phyloP scores from a whole-genome alignment of 2,888 invertebrate species.

The Oegoconia quadripuncta region DNA sequence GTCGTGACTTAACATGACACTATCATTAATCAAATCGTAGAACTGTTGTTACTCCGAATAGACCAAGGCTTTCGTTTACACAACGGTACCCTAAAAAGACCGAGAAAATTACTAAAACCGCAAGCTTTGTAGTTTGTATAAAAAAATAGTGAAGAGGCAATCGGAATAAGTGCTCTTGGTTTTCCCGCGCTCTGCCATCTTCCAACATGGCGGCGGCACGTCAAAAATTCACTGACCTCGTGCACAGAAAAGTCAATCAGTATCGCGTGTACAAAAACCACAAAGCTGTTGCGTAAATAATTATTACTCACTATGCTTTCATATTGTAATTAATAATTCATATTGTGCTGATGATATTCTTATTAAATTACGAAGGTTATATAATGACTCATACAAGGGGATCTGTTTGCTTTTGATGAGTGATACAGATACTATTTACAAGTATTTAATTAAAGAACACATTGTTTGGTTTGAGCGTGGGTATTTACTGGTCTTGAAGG shows the following conservation, averaged over 20 bases:
- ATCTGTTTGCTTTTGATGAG: not conserved
- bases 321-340: not conserved
- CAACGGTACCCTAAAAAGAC: not conserved
- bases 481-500: not conserved
- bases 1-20: no score
- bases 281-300: not conserved
- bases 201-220: constrained; percentile 37
- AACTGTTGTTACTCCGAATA: no score
- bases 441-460: not conserved
- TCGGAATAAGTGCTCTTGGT: constrained; percentile 58
- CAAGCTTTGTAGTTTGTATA: constrained; percentile 33
- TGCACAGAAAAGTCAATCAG: not conserved
- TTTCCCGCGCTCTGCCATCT: constrained; percentile 53
- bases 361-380: not conserved
- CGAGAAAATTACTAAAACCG: constrained; percentile 21
- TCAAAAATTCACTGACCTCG: constrained; percentile 42
- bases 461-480: no score
- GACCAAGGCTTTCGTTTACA: no score
- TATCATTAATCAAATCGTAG: no score
- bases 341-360: not conserved
- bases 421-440: not conserved
- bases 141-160: constrained; percentile 51
- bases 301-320: not conserved
- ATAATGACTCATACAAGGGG: not conserved
- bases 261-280: not conserved